These are phyloP conservation scores for Epinephelus awoara DNA, from an alignment of 2,797 vertebrate genomes.

Conservation along the genomic window DNA sequence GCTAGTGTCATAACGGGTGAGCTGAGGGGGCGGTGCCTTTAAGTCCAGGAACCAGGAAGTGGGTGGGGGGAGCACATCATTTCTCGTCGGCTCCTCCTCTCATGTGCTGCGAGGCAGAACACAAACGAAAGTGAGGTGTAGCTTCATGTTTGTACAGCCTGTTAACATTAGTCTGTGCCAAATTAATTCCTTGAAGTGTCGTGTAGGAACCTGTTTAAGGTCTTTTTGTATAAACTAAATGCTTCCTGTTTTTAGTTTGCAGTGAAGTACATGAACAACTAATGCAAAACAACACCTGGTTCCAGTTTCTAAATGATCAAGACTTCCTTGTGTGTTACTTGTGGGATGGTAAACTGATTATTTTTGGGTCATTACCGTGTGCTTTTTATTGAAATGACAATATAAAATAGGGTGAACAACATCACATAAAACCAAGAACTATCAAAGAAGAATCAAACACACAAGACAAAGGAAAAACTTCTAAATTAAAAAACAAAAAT, in stretches of 20 bases:
- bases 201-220: neutral
- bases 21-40: conserved; percentile 70
- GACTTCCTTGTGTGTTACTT: neutral
- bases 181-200: neutral
- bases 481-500: neutral
- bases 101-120: conserved; percentile 51
- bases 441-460: neutral
- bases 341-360: neutral
- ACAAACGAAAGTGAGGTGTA: neutral
- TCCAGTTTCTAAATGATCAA: neutral
- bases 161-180: neutral
- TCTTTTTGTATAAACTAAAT: neutral
- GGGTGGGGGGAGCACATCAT: neutral
- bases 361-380: neutral
- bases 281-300: neutral
- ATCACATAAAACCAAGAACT: neutral
- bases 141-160: neutral
- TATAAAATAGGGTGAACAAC: neutral
- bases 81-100: conserved; percentile 43
- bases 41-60: conserved; percentile 82
- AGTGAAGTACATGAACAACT: neutral
- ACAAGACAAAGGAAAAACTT: neutral
- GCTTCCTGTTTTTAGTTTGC: neutral
- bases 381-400: neutral
- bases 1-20: conserved; percentile 93